Percentiles rank a stretch among this genome's conserved stretches.
Conservation (phyloP, 30 jellyfish, hydroid and myxozoan genomes). For the Cassiopea xamachana region DNA sequence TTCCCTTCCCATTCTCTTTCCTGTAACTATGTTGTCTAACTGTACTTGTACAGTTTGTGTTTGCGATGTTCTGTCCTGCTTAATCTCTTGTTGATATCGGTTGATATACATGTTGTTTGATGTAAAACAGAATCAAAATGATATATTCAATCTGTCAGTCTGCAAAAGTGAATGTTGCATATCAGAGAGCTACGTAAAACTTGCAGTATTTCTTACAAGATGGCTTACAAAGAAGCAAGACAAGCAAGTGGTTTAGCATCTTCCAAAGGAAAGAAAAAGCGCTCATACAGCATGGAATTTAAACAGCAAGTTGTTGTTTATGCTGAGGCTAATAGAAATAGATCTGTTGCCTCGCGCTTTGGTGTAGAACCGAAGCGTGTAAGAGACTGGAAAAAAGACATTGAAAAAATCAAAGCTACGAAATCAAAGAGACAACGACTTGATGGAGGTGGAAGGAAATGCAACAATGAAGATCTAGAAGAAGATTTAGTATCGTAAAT, state of each 20-base stretch:
- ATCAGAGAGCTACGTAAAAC: background rate
- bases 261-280: constrained; percentile 35
- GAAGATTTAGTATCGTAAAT: constrained; percentile 41
- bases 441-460: background rate
- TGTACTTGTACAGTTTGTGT: too few relatives aligned
- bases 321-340: constrained; percentile 60
- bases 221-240: constrained; percentile 33
- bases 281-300: constrained; percentile 48
- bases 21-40: too few relatives aligned
- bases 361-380: background rate
- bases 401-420: background rate
- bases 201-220: constrained; percentile 23
- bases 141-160: too few relatives aligned
- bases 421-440: background rate
- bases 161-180: too few relatives aligned
- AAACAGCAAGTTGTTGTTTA: constrained; percentile 56
- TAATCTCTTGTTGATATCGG: too few relatives aligned
- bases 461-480: constrained; percentile 6
- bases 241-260: constrained; percentile 4
- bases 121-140: too few relatives aligned
- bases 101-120: too few relatives aligned
- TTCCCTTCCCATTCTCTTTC: too few relatives aligned
- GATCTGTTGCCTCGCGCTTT: constrained; percentile 58
- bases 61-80: too few relatives aligned
- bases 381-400: background rate